Percentiles rank a stretch among this genome's conserved stretches.
Conservation (phyloP, 1,140 invertebrate genomes). For the Cotesia typhae region DNA sequence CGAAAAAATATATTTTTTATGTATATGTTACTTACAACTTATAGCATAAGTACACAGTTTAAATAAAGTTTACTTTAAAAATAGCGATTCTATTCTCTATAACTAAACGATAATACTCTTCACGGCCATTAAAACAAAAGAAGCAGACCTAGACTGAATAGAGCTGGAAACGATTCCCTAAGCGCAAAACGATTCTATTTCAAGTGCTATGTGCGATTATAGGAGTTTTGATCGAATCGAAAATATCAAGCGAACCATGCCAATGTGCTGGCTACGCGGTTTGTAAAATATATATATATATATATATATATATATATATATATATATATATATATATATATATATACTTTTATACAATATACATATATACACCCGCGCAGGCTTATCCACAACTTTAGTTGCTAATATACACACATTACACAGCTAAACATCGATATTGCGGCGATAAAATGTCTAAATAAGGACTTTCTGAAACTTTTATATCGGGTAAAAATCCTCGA, state of each 20-base stretch:
- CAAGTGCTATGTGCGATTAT: slow-evolving; percentile 1
- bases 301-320: background rate
- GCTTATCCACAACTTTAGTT: no score
- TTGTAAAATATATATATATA: background rate
- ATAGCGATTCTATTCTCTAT: no score
- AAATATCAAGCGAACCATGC: slow-evolving; percentile 4
- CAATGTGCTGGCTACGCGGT: background rate
- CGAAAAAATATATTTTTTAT: no score
- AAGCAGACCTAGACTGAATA: no score
- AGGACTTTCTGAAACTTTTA: slow-evolving; percentile 2
- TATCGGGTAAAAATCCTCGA: background rate
- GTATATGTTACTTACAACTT: no score
- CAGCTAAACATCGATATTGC: background rate
- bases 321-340: background rate
- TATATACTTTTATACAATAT: background rate
- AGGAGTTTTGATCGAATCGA: background rate
- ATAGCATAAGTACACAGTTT: no score
- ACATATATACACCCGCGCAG: background rate
- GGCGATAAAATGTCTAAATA: slow-evolving; percentile 1
- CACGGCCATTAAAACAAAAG: no score
- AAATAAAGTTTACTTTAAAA: no score
- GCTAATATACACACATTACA: no score
- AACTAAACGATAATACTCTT: no score
- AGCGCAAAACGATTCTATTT: slow-evolving; percentile 16
- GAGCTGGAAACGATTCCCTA: background rate